Evolutionary conservation across 2,888 invertebrate genomes (phyloP).

Genomic region (Nasonovia ribisnigri): DNA sequence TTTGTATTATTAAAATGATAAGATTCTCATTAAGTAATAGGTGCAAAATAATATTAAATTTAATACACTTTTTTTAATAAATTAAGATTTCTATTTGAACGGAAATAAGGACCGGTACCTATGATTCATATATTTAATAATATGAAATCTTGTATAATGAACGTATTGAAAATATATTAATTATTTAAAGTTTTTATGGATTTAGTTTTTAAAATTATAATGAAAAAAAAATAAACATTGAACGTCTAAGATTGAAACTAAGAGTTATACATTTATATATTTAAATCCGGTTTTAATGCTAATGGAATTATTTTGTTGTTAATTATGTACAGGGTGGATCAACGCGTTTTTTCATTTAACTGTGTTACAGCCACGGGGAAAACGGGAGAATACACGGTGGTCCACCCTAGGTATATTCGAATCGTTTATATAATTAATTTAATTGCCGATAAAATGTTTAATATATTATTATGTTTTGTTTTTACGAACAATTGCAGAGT

Average conservation of each 20-base stretch:
- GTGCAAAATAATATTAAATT: not conserved
- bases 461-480: not conserved
- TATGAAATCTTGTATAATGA: not conserved
- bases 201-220: not conserved
- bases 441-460: not conserved
- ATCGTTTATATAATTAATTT: not conserved
- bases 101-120: not conserved
- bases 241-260: not conserved
- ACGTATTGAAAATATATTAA: not conserved
- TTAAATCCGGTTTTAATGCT: not conserved
- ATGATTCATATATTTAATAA: not conserved
- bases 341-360: not conserved
- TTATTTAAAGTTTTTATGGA: not conserved
- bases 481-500: not conserved
- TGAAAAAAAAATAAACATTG: not conserved
- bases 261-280: not conserved
- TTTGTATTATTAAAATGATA: not conserved
- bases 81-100: not conserved
- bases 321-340: not conserved
- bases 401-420: not conserved
- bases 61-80: not conserved
- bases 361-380: not conserved
- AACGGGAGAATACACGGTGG: not conserved
- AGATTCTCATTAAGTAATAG: not conserved
- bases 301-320: not conserved